Evolutionary conservation across 2,888 invertebrate species (phyloP), one percentile per base, ranked within the genome.

Genomic region (Andrena chrysosceles): DNA sequence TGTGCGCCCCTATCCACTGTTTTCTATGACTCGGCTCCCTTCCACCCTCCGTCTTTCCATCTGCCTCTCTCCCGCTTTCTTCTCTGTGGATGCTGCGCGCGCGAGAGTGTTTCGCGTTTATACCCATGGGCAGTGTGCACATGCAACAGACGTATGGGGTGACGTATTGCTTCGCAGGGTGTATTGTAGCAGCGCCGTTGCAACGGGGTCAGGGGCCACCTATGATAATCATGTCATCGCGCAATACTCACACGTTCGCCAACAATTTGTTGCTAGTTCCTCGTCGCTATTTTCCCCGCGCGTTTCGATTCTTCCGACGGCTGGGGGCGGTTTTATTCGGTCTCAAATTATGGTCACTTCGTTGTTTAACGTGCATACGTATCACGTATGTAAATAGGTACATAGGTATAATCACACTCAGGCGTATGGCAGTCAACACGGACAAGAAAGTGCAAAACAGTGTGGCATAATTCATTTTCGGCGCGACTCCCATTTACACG

Each of bases 91-190:
- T 56, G 63, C 42, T 35, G 10, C 49, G 8, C 49, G 8, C 62
- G 66, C 71, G 73, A 63, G 52, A 60, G 26, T 59, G 62, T 69
- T 64, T 60, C 75, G 72, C 80, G 87, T 81, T 77, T 16, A 54
- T 70, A 73, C 83, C 82, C 78, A 70, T 73, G 83, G 73, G 73
- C 52, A 60, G 60, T 63, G 74, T 66, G 76, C 80, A 85, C 84
- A 82, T 90, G 90, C 87, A 81, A 78, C 81, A 85, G 91, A 91
- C 90, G 85, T 85, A 84, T 67, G 79, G 83, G 85, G 81, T 91
- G 89, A 91, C 87, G 87, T 89, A 91, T 91, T 86, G 85, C 90
- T 81, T 33, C 72, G 74, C 71, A 72, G 87, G 23, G 59, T 86
- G 83, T 87, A 90, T 85, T 78, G 83, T 87, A 85, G 79, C 83